Evolutionary conservation across 2,113 vertebrate genomes (phyloP), one percentile per base, ranked within the genome.

Genomic region (Neolamprologus cancellatus): DNA sequence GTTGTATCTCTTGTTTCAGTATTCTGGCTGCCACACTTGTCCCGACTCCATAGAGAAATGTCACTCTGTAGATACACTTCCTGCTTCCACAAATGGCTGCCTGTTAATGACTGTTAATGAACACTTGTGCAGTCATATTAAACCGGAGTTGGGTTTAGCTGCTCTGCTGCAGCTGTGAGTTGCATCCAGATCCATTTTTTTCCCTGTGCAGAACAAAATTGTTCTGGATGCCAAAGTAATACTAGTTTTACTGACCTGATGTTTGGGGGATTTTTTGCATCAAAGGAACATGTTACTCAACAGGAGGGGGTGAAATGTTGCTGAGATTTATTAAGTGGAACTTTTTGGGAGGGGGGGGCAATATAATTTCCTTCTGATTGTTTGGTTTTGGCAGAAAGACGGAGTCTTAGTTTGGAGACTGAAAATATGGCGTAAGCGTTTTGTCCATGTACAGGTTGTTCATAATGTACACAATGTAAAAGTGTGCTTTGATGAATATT

Each of bases 401-500:
- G 7, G 36, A 92, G 91, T 93, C 90, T 95, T 91, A 74, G 76
- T 78, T 57, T 57, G 36, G 78, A 84, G 78, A 84, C 69, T 82
- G 76, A 83, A 83, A 30, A 46, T 32, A 79, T 28, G 57, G 7
- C 85, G 76, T 30, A 64, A 71, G 78, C 3, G 6, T 85, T 52
- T 78, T 89, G 87, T 84, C 82, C 46, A 85, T 94, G 91, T 91
- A 92, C 88, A 94, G 89, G 20, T 86, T 94, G 84, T 93, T 88
- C 34, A 90, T 89, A 88, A 86, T 94, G 91, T 94, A 94, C 84
- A 95, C 91, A 92, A 14, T 94, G 87, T 93, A 91, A 94, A 90
- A 84, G 89, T 87, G 55, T 82, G 83, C 89, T 94, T 93, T 88
- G 87, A 88, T 88, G 74, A 90, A 88, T 87, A 89, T 85, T 90